Evolutionary conservation across 2,113 vertebrate genomes (phyloP).

Genomic region (Ardeotis arabs): DNA sequence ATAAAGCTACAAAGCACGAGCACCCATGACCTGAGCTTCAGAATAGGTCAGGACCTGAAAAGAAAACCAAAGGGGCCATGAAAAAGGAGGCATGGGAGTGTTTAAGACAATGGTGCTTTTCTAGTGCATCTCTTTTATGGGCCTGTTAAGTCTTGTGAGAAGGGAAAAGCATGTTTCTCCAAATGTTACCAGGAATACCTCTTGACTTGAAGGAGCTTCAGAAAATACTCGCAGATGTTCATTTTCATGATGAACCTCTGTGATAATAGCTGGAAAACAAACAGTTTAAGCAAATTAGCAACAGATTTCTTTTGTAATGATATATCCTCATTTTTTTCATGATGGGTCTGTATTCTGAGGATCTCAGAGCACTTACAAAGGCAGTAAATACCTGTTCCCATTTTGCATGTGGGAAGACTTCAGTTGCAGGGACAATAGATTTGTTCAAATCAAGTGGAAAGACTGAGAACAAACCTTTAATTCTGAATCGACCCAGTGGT

Average conservation of each 20-base stretch:
- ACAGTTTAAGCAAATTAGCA: neutral
- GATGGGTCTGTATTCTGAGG: neutral
- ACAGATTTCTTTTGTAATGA: neutral
- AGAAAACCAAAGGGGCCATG: neutral
- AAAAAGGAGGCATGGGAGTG: neutral
- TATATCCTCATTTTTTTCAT: neutral
- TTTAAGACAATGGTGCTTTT: neutral
- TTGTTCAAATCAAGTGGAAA: neutral
- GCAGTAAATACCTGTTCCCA: neutral
- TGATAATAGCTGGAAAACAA: neutral
- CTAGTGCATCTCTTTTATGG: neutral
- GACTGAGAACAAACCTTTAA: neutral
- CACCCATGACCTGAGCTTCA: neutral
- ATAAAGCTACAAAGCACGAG: neutral
- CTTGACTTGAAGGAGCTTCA: conserved; percentile 3
- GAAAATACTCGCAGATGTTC: conserved; percentile 27
- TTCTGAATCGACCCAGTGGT: neutral
- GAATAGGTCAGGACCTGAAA: neutral
- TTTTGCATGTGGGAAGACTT: neutral
- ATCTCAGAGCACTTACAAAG: neutral
- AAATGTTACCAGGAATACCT: neutral
- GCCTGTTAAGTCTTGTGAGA: neutral
- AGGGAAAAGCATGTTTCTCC: neutral
- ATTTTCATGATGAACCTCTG: neutral
- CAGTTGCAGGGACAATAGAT: neutral